Base-by-base conservation (phyloP, 2,113 vertebrate species). In the Balaenoptera acutorostrata region DNA sequence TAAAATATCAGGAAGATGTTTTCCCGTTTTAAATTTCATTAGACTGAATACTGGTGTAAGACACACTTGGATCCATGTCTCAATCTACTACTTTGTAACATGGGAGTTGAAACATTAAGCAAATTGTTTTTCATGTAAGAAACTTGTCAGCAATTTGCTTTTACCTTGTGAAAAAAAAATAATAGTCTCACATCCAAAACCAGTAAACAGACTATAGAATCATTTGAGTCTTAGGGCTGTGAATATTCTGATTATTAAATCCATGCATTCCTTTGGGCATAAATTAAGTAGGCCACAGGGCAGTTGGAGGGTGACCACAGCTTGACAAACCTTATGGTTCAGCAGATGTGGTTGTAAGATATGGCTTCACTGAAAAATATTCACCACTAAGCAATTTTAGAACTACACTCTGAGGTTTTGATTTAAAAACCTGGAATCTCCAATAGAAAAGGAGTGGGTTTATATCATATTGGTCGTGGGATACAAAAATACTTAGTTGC, bases 291-390 rank as follows among this genome's bases (percentile, higher is more conserved):
- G 77, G 64, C 68, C 69, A 87, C 39, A 84, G 59, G 85, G 90
- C 75, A 94, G 66, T 49, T 66, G 75, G 77, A 90, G 81, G 64
- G 17, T 80, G 92, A 96, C 95, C 93, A 91, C 85, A 97, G 85
- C 46, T 88, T 15, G 10, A 86, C 46, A 95, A 96, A 96, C 5
- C 80, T 72, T 68, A 95, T 49, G 55, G 72, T 90, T 97, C 88
- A 98, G 97, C 90, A 98, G 88, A 97, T 96, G 92, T 96, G 97
- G 95, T 96, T 95, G 29, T 92, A 72, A 77, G 81, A 96, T 94
- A 97, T 5, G 72, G 84, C 74, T 83, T 93, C 78, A 74, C 75
- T 82, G 61, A 96, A 93, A 96, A 98, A 91, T 91, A 90, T 46
- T 96, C 90, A 77, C 88, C 68, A 77, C 88, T 44, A 94, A 94